A percentile compares a stretch with the other conserved stretches of the same genome.
These are phyloP conservation scores for Dicranocentrus wangi DNA, from an alignment of 2,888 invertebrate species.

Conservation along the genomic window DNA sequence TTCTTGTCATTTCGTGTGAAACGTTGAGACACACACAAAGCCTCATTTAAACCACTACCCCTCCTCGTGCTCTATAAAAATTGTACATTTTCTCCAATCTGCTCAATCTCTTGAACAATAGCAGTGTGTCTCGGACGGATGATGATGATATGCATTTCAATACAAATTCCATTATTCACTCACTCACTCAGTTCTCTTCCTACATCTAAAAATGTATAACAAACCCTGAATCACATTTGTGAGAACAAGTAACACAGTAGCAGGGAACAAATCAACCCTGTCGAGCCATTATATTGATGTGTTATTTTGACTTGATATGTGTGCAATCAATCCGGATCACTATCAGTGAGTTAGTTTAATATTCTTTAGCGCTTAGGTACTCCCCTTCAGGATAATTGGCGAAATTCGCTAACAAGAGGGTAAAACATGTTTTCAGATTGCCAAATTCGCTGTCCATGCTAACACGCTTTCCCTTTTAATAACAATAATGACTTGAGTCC, in stretches of 20 bases:
- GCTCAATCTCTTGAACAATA: slow-evolving; percentile 2
- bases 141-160: slow-evolving; percentile 21
- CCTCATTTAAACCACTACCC: slow-evolving; percentile 37
- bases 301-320: slow-evolving; percentile 39
- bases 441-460: slow-evolving; percentile 2
- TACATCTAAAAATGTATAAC: slow-evolving; percentile 25
- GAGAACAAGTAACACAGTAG: slow-evolving; percentile 57
- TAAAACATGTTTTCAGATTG: slow-evolving; percentile 45
- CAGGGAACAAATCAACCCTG: slow-evolving; percentile 52
- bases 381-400: slow-evolving; percentile 46
- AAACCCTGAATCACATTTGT: not conserved
- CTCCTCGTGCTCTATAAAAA: not conserved
- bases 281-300: slow-evolving; percentile 33
- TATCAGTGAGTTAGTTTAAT: slow-evolving; percentile 16
- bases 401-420: slow-evolving; percentile 55
- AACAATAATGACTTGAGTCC: not conserved
- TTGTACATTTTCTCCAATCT: not conserved
- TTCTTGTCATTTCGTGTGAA: slow-evolving; percentile 53
- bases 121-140: not conserved
- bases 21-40: slow-evolving; percentile 53
- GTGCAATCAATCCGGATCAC: slow-evolving; percentile 42
- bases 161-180: slow-evolving; percentile 29
- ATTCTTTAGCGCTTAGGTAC: not conserved
- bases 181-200: slow-evolving; percentile 32
- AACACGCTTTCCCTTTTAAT: slow-evolving; percentile 43